A percentile compares a stretch with the other conserved stretches of the same genome.
These are phyloP conservation scores for Tribolium castaneum DNA, from an alignment of 1,140 invertebrate genomes.

Conservation along the genomic window DNA sequence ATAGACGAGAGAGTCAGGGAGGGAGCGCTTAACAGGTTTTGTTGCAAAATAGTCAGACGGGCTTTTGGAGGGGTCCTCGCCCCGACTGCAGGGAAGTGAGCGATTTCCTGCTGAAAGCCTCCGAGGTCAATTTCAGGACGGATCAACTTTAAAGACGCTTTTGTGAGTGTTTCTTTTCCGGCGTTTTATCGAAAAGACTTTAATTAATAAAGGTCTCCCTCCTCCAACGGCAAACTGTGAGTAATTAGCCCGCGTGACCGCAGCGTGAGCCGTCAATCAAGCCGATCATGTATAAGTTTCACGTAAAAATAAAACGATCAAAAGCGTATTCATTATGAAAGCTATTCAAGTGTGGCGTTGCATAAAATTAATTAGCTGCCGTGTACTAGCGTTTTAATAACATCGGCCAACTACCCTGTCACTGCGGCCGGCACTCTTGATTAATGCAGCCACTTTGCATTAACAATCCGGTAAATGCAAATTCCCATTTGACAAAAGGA, in stretches of 20 bases:
- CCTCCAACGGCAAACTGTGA: conserved; percentile 22
- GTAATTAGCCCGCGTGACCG: conserved; percentile 51
- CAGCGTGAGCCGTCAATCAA: conserved; percentile 54
- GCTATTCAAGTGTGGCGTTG: conserved; percentile 61
- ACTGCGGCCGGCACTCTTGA: conserved; percentile 60
- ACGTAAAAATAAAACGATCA: conserved; percentile 52
- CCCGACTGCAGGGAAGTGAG: not conserved
- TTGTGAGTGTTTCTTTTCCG: conserved; percentile 18
- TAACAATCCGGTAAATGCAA: conserved; percentile 62
- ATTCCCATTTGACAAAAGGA: conserved; percentile 53
- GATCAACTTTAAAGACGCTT: conserved; percentile 5
- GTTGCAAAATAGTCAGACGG: not conserved
- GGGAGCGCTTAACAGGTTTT: not conserved
- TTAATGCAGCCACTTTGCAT: conserved; percentile 63
- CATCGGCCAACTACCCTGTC: conserved; percentile 60
- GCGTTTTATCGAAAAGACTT: conserved; percentile 30
- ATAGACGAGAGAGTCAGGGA: not conserved
- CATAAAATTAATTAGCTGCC: conserved; percentile 62
- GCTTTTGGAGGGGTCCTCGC: not conserved
- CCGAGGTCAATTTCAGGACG: not conserved
- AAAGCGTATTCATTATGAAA: conserved; percentile 59
- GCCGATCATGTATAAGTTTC: conserved; percentile 53
- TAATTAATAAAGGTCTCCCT: conserved; percentile 50
- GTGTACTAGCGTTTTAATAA: conserved; percentile 62
- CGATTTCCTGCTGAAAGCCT: not conserved